These are phyloP conservation scores for Phengaris alcon DNA, from an alignment of 2,888 invertebrate species.

Conservation along the genomic window DNA sequence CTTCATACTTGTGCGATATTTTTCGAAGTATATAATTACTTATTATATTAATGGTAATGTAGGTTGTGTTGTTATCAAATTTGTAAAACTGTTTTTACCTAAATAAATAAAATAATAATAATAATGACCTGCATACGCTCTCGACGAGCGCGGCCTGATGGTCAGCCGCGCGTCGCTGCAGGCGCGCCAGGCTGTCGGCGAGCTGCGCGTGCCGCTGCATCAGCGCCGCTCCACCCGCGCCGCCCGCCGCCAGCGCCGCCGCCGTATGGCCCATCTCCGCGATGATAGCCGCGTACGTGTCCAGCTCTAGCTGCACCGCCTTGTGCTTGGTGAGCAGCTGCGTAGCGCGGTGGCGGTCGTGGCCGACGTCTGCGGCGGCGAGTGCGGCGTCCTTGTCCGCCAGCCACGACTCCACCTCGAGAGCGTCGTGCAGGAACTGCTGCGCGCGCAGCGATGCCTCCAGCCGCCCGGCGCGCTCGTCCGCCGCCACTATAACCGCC, in stretches of 20 bases:
- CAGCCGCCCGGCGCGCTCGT: slow-evolving; percentile 85
- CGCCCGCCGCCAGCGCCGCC: slow-evolving; percentile 86
- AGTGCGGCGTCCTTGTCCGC: slow-evolving; percentile 91
- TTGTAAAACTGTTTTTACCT: too few relatives aligned
- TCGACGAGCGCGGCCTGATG: slow-evolving; percentile 93
- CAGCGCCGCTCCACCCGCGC: slow-evolving; percentile 90
- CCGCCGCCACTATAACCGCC: slow-evolving; percentile 84
- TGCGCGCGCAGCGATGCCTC: slow-evolving; percentile 93
- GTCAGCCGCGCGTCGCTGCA: slow-evolving; percentile 88
- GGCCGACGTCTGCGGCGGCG: slow-evolving; percentile 91
- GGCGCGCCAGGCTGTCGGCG: slow-evolving; percentile 86
- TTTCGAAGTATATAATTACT: too few relatives aligned
- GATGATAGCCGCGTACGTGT: slow-evolving; percentile 94
- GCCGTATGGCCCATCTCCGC: slow-evolving; percentile 95
- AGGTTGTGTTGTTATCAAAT: too few relatives aligned
- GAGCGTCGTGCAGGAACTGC: slow-evolving; percentile 94
- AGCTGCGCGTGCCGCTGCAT: slow-evolving; percentile 86
- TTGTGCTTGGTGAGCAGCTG: slow-evolving; percentile 97
- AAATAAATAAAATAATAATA: background rate
- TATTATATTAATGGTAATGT: too few relatives aligned
- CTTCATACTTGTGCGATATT: too few relatives aligned
- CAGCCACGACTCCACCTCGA: slow-evolving; percentile 95
- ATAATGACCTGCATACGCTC: slow-evolving; percentile 83
- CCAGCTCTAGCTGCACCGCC: slow-evolving; percentile 92
- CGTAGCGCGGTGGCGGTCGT: slow-evolving; percentile 93